Conservation (phyloP, 37 sponge, comb jelly and placozoan species). For the Eunapius fragilis region DNA sequence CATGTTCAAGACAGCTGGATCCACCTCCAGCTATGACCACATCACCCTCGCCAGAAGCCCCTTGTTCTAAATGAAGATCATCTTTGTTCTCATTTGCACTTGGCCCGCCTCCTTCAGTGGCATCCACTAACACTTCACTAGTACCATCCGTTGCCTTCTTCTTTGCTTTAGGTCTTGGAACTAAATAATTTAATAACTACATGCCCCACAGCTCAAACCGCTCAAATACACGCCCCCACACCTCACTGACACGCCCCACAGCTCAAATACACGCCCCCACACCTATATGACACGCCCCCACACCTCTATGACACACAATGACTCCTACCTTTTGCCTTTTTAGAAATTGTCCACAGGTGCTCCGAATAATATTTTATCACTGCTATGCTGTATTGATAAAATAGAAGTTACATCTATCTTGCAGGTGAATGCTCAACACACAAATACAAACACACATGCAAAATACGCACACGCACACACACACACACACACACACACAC, state of each 20-base stretch:
- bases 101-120: not conserved
- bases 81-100: not conserved
- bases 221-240: not conserved
- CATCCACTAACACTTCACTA: not conserved
- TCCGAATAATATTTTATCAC: slow-evolving; percentile 71
- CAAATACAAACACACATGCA: not conserved
- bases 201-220: too few species aligned
- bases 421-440: not conserved
- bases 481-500: not conserved
- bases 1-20: too few species aligned
- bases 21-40: too few species aligned
- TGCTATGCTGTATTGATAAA: slow-evolving; percentile 45
- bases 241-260: not conserved
- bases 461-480: not conserved
- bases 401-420: not conserved
- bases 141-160: not conserved
- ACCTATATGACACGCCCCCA: not conserved
- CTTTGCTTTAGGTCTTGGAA: not conserved
- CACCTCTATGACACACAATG: not conserved
- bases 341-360: slow-evolving; percentile 30
- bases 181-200: not conserved
- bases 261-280: too few species aligned
- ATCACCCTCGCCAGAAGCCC: too few species aligned
- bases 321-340: slow-evolving; percentile 26
- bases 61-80: too few species aligned